Evolutionary conservation across 2,113 vertebrate genomes (phyloP).

Genomic region (Polyodon spathula): DNA sequence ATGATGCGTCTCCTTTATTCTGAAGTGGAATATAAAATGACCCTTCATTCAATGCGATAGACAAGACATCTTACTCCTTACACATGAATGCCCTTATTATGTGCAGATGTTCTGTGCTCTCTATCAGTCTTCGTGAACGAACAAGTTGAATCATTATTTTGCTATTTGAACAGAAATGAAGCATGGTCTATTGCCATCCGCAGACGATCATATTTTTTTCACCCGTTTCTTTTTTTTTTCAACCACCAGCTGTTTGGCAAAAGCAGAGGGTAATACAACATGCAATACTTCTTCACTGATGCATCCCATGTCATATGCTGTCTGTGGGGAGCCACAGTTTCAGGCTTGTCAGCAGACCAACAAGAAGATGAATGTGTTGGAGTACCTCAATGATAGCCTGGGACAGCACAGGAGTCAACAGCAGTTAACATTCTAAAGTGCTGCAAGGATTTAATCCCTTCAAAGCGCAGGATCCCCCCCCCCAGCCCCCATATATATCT

Average conservation of each 20-base stretch:
- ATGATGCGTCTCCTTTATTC: too few species aligned
- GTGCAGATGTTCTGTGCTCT: slow-evolving; percentile 49
- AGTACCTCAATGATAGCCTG: too few species aligned
- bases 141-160: slow-evolving; percentile 41
- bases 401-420: too few species aligned
- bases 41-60: slow-evolving; percentile 28
- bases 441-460: too few species aligned
- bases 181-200: slow-evolving; percentile 31
- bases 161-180: slow-evolving; percentile 43
- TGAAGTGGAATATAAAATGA: too few species aligned
- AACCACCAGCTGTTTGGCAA: background rate
- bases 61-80: slow-evolving; percentile 30
- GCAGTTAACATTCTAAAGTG: too few species aligned
- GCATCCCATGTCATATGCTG: too few species aligned
- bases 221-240: background rate
- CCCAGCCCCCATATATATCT: too few species aligned
- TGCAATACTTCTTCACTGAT: background rate
- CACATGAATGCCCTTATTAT: slow-evolving; percentile 55
- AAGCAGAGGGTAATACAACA: background rate
- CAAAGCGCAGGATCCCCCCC: too few species aligned
- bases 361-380: too few species aligned
- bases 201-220: slow-evolving; percentile 24
- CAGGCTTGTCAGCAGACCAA: background rate
- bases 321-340: background rate
- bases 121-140: slow-evolving; percentile 43